These are phyloP conservation scores for Cyaniris semiargus DNA, from an alignment of 2,888 invertebrate species.

Conservation along the genomic window DNA sequence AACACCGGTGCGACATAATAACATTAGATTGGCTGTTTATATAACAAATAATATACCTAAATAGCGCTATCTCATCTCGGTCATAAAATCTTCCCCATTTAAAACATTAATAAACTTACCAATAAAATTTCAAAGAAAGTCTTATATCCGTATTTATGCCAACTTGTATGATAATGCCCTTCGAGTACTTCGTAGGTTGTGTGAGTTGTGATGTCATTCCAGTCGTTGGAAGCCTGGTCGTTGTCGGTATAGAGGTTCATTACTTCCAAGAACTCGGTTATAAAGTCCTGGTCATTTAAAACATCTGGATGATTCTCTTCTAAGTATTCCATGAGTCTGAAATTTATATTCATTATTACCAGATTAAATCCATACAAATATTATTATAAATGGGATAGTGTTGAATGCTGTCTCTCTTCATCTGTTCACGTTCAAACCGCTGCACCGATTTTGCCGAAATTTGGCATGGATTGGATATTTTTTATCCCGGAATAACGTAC, in stretches of 20 bases:
- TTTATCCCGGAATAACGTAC: too few species aligned
- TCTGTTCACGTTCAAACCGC: too few species aligned
- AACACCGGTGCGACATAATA: too few species aligned
- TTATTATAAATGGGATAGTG: too few species aligned
- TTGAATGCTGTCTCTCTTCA: too few species aligned
- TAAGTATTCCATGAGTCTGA: constrained; percentile 47
- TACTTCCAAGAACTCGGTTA: constrained; percentile 45
- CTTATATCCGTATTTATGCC: constrained; percentile 51
- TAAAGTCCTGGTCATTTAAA: constrained; percentile 45
- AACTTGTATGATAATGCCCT: constrained; percentile 49
- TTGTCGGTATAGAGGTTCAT: constrained; percentile 46
- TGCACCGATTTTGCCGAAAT: too few species aligned
- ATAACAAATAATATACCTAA: too few species aligned
- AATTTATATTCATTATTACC: constrained; percentile 17
- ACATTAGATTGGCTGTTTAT: too few species aligned
- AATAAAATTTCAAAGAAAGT: constrained; percentile 52
- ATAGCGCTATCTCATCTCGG: too few species aligned
- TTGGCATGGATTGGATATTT: too few species aligned
- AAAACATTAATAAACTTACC: constrained; percentile 41
- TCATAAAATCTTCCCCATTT: too few species aligned
- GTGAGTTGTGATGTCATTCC: constrained; percentile 49
- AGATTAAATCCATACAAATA: neutral
- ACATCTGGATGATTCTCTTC: constrained; percentile 45
- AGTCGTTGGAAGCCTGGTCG: constrained; percentile 48
- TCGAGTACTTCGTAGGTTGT: constrained; percentile 43